These are phyloP conservation scores for Aphidius ervi DNA, from an alignment of 1,140 invertebrate species.

Conservation along the genomic window DNA sequence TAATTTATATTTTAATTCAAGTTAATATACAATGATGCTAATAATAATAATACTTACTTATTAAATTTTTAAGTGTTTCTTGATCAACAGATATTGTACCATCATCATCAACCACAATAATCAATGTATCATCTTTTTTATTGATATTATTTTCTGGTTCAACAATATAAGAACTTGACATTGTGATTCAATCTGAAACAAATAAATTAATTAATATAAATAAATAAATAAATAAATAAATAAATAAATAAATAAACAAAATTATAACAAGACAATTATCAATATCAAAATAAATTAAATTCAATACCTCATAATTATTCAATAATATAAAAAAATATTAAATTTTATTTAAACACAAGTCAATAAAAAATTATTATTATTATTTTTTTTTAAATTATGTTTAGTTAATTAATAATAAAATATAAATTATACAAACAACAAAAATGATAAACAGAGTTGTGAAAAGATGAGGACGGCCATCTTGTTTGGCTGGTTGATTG, in stretches of 20 bases:
- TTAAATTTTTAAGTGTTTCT: constrained; percentile 64
- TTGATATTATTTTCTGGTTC: constrained; percentile 40
- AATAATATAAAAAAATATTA: too few species aligned
- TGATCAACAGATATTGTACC: constrained; percentile 67
- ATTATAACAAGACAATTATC: background rate
- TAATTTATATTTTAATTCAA: too few species aligned
- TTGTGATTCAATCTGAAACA: constrained; percentile 31
- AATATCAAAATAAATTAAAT: too few species aligned
- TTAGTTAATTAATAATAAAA: background rate
- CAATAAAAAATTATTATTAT: too few species aligned
- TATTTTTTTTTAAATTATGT: too few species aligned
- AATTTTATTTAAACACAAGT: too few species aligned
- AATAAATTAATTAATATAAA: constrained; percentile 12
- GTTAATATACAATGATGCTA: too few species aligned
- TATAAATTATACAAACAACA: constrained; percentile 14
- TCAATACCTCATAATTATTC: too few species aligned
- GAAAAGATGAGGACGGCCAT: constrained; percentile 20
- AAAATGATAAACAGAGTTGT: constrained; percentile 25
- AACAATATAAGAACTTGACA: constrained; percentile 48
- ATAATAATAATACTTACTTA: constrained; percentile 55
- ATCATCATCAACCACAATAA: constrained; percentile 71
- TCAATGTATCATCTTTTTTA: constrained; percentile 55
- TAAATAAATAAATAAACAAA: background rate
- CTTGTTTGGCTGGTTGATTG: constrained; percentile 17
- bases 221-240: constrained; percentile 1